Base-by-base conservation (phyloP, 35 echinoderm and acorn worm species). In the Heliocidaris erythrogramma region DNA sequence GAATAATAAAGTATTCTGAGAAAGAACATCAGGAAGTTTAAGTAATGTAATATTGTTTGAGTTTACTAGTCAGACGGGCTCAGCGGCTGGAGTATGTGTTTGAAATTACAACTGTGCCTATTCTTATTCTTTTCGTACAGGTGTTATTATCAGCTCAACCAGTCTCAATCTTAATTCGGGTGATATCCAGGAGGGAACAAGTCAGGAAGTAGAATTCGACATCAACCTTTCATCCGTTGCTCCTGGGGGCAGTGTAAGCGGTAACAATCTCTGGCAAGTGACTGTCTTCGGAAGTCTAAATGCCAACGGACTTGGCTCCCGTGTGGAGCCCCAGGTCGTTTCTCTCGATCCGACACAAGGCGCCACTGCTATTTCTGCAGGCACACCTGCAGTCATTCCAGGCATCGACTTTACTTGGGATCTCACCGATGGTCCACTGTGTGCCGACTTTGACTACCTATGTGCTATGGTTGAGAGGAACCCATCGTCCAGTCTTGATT, bases 361-460 rank as follows among this genome's bases (percentile, higher is more conserved):
- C 27, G 31, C 21, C 5, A 92, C 91, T 5, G 92, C 92, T 14
- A 85, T 96, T 12, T 10, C 52, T 5, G 96, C 96, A 29, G 96
- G 96, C 12, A 92, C 32, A 18, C 17, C 30, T 50, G 69, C 90
- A 4, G 29, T 86, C 30, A 88, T 96, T 27, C 12, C 88, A 30
- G 60, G 86, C 29, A 24, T 96, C 18, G 30, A 7, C 6, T 59
- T 93, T 5, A 93, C 9, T 13, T 69, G 94, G 47, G 90, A 96
- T 61, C 94, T 96, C 32, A 47, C 18, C 2, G n/a, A 86, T 53
- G 90, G 69, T 85, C 69, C 95, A 11, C 30, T 89, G 29, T 97
- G 96, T 94, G 47, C 90, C 21, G 92, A 97, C 32, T 85, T 97
- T 48, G 86, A 49, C 49, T 97, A 96, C 86, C 92, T 97, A 49